Base-by-base conservation (phyloP, 2,888 invertebrate genomes). In the Hydrotaea cyrtoneurina region DNA sequence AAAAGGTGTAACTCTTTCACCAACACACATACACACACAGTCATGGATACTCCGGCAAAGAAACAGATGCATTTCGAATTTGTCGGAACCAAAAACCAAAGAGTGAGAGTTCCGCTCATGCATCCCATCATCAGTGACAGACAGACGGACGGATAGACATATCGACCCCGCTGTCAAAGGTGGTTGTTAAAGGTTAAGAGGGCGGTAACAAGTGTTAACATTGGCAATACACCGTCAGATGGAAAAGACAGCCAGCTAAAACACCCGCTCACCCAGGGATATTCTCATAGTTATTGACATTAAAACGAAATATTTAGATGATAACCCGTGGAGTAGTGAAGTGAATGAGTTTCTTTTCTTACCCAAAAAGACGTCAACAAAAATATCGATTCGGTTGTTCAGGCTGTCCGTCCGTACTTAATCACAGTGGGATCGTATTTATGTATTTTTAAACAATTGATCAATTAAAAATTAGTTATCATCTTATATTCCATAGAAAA, bases 141-240 rank as follows among this genome's bases (percentile, higher is more conserved):
- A n/a, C n/a, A 50, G 50, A n/a, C 2, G n/a, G 50, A 39, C 13
- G 39, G 15, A n/a, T n/a, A 50, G 50, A n/a, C 50, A 50, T 15
- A 5, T 2, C 1, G 50, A 39, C 13, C 2, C 39, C 8, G 13
- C 39, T 8, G 10, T 39, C 50, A 55, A 26, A 59, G 26, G 59
- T 59, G 23, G 15, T 15, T 50, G 23, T 26, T 23, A 59, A 59
- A 59, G 59, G 59, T 59, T 59, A 59, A 59, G 23, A 26, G 26
- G 59, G 26, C 26, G 59, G 23, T 26, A 59, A 26, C 59, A 59
- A 59, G 59, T 59, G 59, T 59, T 55, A 59, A 59, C 59, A 55
- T 55, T 23, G 55, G 55, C 50, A 50, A 50, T 50, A 50, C 50
- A 50, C 15, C 50, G n/a, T 2, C 2, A 43, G 31, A 10, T 7